These are phyloP conservation scores for Diceros bicornis DNA, from an alignment of 2,797 vertebrate species.

Conservation along the genomic window DNA sequence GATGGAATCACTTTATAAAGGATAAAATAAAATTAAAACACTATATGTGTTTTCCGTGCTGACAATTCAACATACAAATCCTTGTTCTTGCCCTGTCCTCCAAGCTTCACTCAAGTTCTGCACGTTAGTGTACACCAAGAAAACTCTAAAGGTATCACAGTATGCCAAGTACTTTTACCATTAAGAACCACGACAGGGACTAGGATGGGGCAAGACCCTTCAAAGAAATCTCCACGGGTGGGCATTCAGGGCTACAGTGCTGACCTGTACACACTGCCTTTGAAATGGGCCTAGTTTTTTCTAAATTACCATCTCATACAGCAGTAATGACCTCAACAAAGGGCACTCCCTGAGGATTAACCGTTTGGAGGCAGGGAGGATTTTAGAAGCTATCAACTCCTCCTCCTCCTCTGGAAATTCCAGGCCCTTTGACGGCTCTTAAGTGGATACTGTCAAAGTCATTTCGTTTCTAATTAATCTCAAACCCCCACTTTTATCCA, in stretches of 20 bases:
- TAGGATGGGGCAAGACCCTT: neutral
- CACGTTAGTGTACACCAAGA: neutral
- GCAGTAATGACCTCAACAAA: neutral
- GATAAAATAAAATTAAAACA: neutral
- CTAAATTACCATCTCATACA: neutral
- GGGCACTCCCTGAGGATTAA: neutral
- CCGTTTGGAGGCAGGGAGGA: neutral
- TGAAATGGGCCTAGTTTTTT: neutral
- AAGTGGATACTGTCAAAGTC: neutral
- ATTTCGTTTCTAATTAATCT: neutral
- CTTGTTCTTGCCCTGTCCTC: neutral
- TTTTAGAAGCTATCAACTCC: neutral
- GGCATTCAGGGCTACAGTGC: neutral
- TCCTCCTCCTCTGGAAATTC: neutral
- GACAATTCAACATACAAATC: neutral
- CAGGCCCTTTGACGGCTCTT: neutral
- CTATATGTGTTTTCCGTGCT: neutral
- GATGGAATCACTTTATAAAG: neutral
- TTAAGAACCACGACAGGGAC: neutral
- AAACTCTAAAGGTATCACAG: neutral
- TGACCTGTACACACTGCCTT: accelerated
- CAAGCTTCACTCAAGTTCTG: neutral
- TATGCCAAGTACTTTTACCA: neutral
- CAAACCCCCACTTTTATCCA: neutral
- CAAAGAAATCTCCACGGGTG: neutral